Conservation (phyloP, 1,140 invertebrate species). For the Aphidius gifuensis region DNA sequence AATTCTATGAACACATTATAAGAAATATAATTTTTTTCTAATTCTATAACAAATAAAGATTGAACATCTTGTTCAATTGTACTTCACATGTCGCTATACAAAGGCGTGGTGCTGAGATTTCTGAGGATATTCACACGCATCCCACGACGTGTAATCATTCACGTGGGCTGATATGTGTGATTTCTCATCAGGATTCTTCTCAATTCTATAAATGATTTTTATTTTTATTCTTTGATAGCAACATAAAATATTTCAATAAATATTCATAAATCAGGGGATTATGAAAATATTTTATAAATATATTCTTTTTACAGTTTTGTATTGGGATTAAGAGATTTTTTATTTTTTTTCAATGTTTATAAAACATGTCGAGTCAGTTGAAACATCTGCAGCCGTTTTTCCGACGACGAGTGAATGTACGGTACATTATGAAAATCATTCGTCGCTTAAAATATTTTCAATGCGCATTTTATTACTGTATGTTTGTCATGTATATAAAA, state of each 20-base stretch:
- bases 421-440: too few relatives aligned
- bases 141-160: constrained; percentile 29
- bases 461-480: too few relatives aligned
- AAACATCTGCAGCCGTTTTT: constrained; percentile 37
- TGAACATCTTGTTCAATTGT: constrained; percentile 16
- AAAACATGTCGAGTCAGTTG: constrained; percentile 45
- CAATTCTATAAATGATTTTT: neutral
- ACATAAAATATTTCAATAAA: neutral
- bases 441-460: too few relatives aligned
- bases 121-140: constrained; percentile 40
- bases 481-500: too few relatives aligned
- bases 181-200: constrained; percentile 10
- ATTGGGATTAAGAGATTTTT: constrained; percentile 19
- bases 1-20: too few relatives aligned
- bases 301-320: constrained; percentile 1
- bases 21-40: too few relatives aligned
- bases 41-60: constrained; percentile 6
- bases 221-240: constrained; percentile 5
- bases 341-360: constrained; percentile 21
- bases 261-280: neutral
- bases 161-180: constrained; percentile 12
- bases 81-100: constrained; percentile 17
- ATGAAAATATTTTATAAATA: too few relatives aligned
- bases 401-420: neutral
- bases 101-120: constrained; percentile 29